phyloP scores from a whole-genome alignment of 2,797 vertebrate genomes.

The Enteromius afrohamiltoni region DNA sequence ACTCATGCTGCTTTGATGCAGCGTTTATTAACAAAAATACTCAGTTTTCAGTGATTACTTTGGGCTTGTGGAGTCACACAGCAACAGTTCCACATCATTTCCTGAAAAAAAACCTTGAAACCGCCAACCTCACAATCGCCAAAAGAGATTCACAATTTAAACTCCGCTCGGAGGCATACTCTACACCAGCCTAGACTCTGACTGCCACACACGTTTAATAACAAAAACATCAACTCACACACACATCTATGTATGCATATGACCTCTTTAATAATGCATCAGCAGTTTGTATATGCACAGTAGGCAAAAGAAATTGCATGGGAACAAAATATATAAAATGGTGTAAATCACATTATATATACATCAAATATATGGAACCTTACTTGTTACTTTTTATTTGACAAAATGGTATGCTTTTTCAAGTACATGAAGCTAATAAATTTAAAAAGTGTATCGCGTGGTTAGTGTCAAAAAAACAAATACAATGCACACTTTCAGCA shows the following conservation, averaged over 20 bases:
- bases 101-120: not conserved
- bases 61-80: slow-evolving; percentile 3
- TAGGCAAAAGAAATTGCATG: slow-evolving; percentile 82
- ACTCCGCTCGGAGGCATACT: slow-evolving; percentile 1
- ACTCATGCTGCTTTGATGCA: not conserved
- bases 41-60: not conserved
- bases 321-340: slow-evolving; percentile 71
- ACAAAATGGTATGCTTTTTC: not conserved
- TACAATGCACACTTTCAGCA: not conserved
- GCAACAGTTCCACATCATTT: not conserved
- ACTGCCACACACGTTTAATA: slow-evolving; percentile 10
- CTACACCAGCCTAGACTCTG: not conserved
- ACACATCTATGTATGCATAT: not conserved
- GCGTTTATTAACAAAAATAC: not conserved
- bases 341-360: not conserved
- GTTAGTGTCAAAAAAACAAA: not conserved
- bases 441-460: not conserved
- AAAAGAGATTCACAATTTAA: slow-evolving; percentile 20
- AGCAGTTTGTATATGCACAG: slow-evolving; percentile 7
- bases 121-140: not conserved
- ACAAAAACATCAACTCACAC: not conserved
- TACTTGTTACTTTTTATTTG: not conserved
- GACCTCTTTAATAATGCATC: slow-evolving; percentile 10
- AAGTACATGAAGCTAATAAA: not conserved
- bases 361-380: not conserved